These are phyloP conservation scores for Zaprionus bogoriensis DNA, from an alignment of 2,888 invertebrate genomes.

Conservation along the genomic window DNA sequence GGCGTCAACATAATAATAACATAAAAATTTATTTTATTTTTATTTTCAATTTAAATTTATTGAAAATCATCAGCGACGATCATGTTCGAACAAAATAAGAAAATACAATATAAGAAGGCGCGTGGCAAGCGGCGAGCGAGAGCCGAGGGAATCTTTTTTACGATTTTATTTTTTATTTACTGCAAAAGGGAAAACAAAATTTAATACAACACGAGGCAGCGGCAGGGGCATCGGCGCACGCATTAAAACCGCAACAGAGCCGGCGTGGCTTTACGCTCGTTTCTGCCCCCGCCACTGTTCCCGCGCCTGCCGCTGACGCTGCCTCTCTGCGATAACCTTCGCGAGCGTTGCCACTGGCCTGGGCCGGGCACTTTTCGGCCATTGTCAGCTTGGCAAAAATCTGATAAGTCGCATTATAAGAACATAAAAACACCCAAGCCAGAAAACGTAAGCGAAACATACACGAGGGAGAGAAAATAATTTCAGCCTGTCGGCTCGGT, in stretches of 20 bases:
- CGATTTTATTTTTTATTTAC: not conserved
- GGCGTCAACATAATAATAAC: conserved; percentile 76
- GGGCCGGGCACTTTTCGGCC: conserved; percentile 67
- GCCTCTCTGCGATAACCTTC: conserved; percentile 57
- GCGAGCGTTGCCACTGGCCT: conserved; percentile 52
- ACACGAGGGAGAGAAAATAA: conserved; percentile 69
- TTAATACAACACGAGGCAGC: conserved; percentile 54
- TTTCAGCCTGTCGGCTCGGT: conserved; percentile 41
- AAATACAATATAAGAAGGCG: conserved; percentile 43
- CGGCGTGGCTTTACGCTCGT: not conserved
- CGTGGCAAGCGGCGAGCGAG: conserved; percentile 53
- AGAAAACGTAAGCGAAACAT: conserved; percentile 62
- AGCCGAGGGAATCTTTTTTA: conserved; percentile 34
- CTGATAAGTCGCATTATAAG: conserved; percentile 79
- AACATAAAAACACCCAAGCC: conserved; percentile 79
- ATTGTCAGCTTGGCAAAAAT: conserved; percentile 75
- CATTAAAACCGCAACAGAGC: conserved; percentile 64
- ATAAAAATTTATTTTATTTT: conserved; percentile 78
- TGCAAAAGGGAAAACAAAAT: conserved; percentile 51
- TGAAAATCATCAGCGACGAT: conserved; percentile 71
- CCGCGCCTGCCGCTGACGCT: not conserved
- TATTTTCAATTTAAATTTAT: conserved; percentile 80
- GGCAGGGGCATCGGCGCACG: conserved; percentile 39
- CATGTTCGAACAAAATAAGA: conserved; percentile 31
- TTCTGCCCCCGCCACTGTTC: no score